Base-by-base conservation (phyloP, 64 coral and sea anemone genomes). In the Pachyseris speciosa region DNA sequence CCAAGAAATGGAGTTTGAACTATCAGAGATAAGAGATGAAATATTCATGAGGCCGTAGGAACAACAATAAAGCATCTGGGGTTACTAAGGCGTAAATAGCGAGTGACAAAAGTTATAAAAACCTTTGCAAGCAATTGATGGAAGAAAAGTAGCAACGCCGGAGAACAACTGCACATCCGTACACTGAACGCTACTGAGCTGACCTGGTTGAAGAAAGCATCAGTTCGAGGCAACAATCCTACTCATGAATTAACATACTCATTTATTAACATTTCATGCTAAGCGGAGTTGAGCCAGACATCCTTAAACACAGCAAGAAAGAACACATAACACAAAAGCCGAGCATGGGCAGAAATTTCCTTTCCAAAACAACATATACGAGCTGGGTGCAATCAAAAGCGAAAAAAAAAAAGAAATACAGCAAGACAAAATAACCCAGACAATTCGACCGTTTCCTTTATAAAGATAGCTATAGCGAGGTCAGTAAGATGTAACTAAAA, bases 51-150 rank as follows among this genome's bases (percentile, higher is more conserved):
- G 73, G 51, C 20, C 51, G 51, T 32, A 29, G 31, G 27, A 32
- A 79, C 47, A 79, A 79, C 57, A 79, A 68, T 4, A 20, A 10
- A 79, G 47, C 50, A 79, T 51, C 48, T 57, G 75, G 25, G 25
- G 70, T 74, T 58, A 29, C 28, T 37, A 22, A 32, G 8, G 9
- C 15, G 29, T 27, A 48, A 25, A 20, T 9, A 51, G 28, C 24
- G 51, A 52, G 27, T 12, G 13, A 53, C 45, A 24, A 44, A 25
- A 44, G 65, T 11, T 33, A 37, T 26, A 74, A 15, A 13, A 27
- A 5, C 40, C 36, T 12, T 74, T 74, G 17, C 10, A 25, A 74
- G 12, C 9, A 44, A 42, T 34, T 5, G 70, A 45, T 34, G 37
- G 40, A 74, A 27, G 9, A 1, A 19, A 10, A 12, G 22, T 44